These are phyloP conservation scores for Sapayoa aenigma DNA, from an alignment of 2,113 vertebrate species.

Conservation along the genomic window DNA sequence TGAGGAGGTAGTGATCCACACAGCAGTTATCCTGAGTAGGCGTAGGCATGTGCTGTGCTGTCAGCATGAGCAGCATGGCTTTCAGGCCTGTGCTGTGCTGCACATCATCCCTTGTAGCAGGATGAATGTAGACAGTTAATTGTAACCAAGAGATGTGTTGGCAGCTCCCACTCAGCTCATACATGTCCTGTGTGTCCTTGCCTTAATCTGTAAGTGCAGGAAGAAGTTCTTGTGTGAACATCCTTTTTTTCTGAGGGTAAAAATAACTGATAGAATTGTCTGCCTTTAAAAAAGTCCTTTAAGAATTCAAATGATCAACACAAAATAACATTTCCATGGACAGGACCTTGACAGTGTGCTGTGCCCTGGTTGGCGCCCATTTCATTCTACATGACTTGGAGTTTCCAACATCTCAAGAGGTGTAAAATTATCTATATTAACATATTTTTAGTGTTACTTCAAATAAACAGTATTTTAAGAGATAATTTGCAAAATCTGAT, in stretches of 20 bases:
- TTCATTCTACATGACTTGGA: neutral
- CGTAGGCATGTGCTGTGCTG: accelerated
- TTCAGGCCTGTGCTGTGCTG: neutral
- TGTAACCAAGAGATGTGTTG: neutral
- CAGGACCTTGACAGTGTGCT: neutral
- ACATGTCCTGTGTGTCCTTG: neutral
- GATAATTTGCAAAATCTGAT: neutral
- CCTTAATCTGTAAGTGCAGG: neutral
- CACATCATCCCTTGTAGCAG: accelerated
- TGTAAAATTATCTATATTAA: neutral
- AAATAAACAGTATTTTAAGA: neutral
- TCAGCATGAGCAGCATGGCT: neutral
- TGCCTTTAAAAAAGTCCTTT: neutral
- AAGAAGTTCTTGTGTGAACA: neutral
- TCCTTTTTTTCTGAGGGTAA: neutral
- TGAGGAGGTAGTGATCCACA: neutral
- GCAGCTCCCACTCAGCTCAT: neutral
- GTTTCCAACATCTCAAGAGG: neutral
- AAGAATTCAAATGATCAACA: neutral
- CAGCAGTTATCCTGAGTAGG: neutral
- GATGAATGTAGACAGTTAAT: accelerated
- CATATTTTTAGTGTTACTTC: neutral
- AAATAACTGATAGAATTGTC: neutral
- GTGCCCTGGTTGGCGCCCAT: neutral
- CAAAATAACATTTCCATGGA: neutral